Conservation (phyloP, 2,113 vertebrate genomes). For the Plectropomus leopardus region DNA sequence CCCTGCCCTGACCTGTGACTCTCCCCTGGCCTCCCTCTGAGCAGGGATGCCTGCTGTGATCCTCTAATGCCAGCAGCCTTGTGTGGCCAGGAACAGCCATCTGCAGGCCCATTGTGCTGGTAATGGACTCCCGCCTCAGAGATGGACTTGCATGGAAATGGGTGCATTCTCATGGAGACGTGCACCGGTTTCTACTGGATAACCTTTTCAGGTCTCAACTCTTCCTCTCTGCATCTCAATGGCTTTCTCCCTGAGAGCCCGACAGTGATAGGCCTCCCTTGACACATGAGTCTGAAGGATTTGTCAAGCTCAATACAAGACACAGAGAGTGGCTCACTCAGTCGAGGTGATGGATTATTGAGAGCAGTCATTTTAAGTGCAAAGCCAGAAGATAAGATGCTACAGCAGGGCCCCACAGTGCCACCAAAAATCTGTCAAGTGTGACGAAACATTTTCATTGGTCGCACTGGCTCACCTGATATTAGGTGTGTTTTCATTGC, state of each 20-base stretch:
- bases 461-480: too few relatives aligned
- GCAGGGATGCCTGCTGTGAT: conserved; percentile 58
- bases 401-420: too few relatives aligned
- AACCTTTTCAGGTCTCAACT: conserved; percentile 54
- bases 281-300: conserved; percentile 55
- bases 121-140: conserved; percentile 64
- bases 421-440: too few relatives aligned
- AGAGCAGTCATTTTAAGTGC: conserved; percentile 21
- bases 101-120: conserved; percentile 77
- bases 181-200: conserved; percentile 35
- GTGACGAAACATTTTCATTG: too few relatives aligned
- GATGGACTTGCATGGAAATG: conserved; percentile 76
- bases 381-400: neutral
- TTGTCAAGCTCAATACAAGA: conserved; percentile 43
- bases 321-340: conserved; percentile 19
- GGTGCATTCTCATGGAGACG: conserved; percentile 70
- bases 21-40: conserved; percentile 49
- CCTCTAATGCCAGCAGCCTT: conserved; percentile 29
- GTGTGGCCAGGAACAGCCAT: conserved; percentile 67
- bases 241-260: conserved; percentile 35
- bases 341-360: conserved; percentile 58
- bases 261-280: conserved; percentile 45
- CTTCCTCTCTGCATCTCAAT: conserved; percentile 72
- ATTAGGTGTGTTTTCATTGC: too few relatives aligned
- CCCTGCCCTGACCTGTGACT: conserved; percentile 41